Base-by-base conservation (phyloP, 2,797 vertebrate genomes). In the Craterocephalus amniculus region DNA sequence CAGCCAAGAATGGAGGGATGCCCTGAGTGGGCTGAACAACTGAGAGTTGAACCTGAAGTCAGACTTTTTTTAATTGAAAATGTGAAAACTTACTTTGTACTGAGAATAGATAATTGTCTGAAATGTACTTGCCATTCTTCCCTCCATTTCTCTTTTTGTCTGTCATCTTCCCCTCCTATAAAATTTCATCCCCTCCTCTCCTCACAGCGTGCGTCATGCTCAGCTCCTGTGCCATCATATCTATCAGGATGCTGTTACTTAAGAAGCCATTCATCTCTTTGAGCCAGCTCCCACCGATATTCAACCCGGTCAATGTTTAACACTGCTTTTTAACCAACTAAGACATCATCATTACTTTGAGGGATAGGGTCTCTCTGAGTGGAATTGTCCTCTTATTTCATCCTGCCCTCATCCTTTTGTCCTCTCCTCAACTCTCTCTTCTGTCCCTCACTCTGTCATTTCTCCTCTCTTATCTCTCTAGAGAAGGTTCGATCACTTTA, bases 321-420 rank as follows among this genome's bases (percentile, higher is more conserved):
- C 85, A 89, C 86, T 84, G 90, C 91, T 93, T 94, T 94, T 94
- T 94, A 94, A 94, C 92, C 92, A 94, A 94, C 93, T 93, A 89
- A 85, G 79, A 92, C 86, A 91, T 92, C 88, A 90, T 93, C 92
- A 93, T 92, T 93, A 94, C 90, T 93, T 92, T 92, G 92, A 94
- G 81, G 68, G 88, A 93, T 93, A 79, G 88, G 81, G 82, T 81
- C 83, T 85, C 64, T 77, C 65, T 72, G 72, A 88, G 89, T 83
- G 84, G 77, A 90, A 80, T 87, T 90, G 93, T 92, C 89, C 91
- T 84, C 77, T 80, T 79, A 84, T 88, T 90, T 92, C 89, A 92
- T 91, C 80, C 79, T 38, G 43, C 70, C 71, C 72, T 87, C 56
- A 5, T 75, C 79, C 83, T 70, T 84, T 75, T 64, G 58, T 86